Percentiles rank a stretch among this genome's conserved stretches.
Evolutionary conservation across 2,797 vertebrate genomes (phyloP).

Genomic region (Sebastes steindachneri): DNA sequence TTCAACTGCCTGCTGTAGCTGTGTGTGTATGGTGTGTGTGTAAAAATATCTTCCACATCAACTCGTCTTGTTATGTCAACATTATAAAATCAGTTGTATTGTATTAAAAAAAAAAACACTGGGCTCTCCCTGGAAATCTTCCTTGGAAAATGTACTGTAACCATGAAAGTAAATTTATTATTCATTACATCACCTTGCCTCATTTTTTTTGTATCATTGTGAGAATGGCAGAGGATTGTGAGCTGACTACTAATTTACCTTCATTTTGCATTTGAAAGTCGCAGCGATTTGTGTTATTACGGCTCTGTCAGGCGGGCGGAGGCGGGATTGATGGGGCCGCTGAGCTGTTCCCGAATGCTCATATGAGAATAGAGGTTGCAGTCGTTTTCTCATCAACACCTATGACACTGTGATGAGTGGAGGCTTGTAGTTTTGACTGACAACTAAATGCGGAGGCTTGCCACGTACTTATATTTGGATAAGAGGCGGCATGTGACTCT

Average conservation of each 20-base stretch:
- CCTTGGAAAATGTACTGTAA: conserved; percentile 42
- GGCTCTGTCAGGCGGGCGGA: conserved; percentile 71
- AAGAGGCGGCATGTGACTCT: conserved; percentile 59
- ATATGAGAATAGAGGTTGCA: conserved; percentile 67
- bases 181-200: conserved; percentile 57
- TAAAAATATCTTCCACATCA: conserved; percentile 15
- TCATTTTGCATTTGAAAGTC: conserved; percentile 79
- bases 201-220: conserved; percentile 52
- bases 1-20: conserved; percentile 22
- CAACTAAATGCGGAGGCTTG: conserved; percentile 61
- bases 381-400: conserved; percentile 72
- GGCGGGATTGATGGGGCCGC: conserved; percentile 71
- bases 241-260: conserved; percentile 68
- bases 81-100: conserved; percentile 35
- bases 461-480: conserved; percentile 66
- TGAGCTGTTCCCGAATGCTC: conserved; percentile 61
- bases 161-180: conserved; percentile 60
- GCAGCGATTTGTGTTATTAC: conserved; percentile 76
- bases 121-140: conserved; percentile 13
- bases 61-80: conserved; percentile 17
- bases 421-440: conserved; percentile 67
- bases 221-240: conserved; percentile 58
- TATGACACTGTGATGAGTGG: conserved; percentile 69
- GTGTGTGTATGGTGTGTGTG: neutral
- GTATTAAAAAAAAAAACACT: neutral